A percentile compares a stretch with the other conserved stretches of the same genome.
Evolutionary conservation across 2,888 invertebrate genomes (phyloP).

Genomic region (Drosophila testacea): DNA sequence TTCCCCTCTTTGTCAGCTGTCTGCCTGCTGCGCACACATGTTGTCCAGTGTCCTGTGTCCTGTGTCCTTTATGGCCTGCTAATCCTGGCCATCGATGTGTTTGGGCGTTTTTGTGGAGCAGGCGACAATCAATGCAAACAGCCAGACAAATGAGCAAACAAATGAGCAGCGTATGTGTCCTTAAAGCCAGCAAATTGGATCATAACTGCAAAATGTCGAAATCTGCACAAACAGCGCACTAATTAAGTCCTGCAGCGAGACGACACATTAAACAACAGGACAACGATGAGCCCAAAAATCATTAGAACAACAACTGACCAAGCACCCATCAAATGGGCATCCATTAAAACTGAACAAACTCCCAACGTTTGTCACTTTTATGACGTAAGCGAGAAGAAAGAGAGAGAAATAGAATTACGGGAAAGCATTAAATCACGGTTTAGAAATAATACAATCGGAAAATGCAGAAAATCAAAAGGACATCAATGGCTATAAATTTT

Average conservation of each 20-base stretch:
- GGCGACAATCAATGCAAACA: conserved; percentile 74
- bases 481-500: not conserved
- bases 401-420: not conserved
- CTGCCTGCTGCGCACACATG: conserved; percentile 68
- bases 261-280: conserved; percentile 50
- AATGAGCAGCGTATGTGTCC: conserved; percentile 71
- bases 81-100: conserved; percentile 69
- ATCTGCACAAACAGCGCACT: conserved; percentile 81
- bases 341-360: conserved; percentile 55
- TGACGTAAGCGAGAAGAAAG: conserved; percentile 50
- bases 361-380: conserved; percentile 32
- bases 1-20: conserved; percentile 57
- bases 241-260: conserved; percentile 80
- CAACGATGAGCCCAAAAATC: conserved; percentile 39
- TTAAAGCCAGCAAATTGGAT: conserved; percentile 76
- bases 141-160: conserved; percentile 78
- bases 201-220: conserved; percentile 77
- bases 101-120: conserved; percentile 44
- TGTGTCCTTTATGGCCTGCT: conserved; percentile 66
- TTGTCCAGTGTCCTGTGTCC: conserved; percentile 17
- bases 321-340: conserved; percentile 36
- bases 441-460: not conserved
- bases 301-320: conserved; percentile 30
- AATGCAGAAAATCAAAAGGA: not conserved
- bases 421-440: not conserved